Conservation (phyloP, 2,888 invertebrate genomes). For the Cephalotes varians region DNA sequence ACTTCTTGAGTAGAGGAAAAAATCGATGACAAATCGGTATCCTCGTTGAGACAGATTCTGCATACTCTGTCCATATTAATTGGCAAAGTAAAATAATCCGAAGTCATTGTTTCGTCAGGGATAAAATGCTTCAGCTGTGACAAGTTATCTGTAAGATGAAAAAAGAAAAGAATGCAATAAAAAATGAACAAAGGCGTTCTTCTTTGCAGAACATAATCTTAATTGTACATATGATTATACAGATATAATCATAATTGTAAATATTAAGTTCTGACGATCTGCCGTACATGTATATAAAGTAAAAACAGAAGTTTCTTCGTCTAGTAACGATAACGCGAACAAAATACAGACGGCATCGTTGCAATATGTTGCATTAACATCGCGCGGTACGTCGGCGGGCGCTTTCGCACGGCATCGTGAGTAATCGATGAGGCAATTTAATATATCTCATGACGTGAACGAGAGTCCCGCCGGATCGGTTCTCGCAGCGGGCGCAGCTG, state of each 20-base stretch:
- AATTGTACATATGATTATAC: background rate
- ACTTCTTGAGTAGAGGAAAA: conserved; percentile 79
- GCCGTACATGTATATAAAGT: background rate
- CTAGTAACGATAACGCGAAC: background rate
- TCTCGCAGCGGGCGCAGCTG: conserved; percentile 1
- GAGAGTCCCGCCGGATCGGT: background rate
- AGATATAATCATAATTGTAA: background rate
- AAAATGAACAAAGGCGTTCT: background rate
- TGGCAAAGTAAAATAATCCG: conserved; percentile 80
- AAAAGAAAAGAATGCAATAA: background rate
- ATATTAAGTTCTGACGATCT: background rate
- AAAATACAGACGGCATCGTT: background rate
- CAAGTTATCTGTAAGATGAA: conserved; percentile 46
- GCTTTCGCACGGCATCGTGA: background rate
- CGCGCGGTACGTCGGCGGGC: background rate
- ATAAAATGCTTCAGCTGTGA: conserved; percentile 24
- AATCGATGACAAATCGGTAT: conserved; percentile 81
- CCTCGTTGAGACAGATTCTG: conserved; percentile 82
- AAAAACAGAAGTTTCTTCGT: background rate
- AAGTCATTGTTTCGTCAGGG: conserved; percentile 76
- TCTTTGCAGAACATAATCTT: background rate
- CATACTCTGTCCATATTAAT: conserved; percentile 83
- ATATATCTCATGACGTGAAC: background rate
- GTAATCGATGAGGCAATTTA: background rate
- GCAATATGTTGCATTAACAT: conserved; percentile 19